Conservation (phyloP, 2,113 vertebrate genomes). For the Gymnarchus niloticus region DNA sequence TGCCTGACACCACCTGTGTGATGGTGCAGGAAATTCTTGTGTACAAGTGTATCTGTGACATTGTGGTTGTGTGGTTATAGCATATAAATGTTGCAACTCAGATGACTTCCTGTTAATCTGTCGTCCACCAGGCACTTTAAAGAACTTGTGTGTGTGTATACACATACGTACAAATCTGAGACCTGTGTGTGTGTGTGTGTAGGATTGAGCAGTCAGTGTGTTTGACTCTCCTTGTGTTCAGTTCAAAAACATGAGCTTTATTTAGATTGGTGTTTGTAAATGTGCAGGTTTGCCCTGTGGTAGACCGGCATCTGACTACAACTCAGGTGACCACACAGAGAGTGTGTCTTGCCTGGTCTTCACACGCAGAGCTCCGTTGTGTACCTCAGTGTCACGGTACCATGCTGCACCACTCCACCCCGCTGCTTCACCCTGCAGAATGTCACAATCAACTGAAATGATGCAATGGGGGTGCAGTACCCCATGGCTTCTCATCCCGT, state of each 20-base stretch:
- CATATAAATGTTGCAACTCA: not conserved
- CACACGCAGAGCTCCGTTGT: not conserved
- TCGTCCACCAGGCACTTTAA: not conserved
- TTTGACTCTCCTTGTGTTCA: not conserved
- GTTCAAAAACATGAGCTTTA: not conserved
- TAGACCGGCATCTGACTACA: not conserved
- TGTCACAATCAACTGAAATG: not conserved
- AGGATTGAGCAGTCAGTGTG: not conserved
- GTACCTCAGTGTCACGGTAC: not conserved
- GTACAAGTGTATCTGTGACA: not conserved
- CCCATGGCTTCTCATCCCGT: not conserved
- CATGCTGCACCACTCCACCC: not conserved
- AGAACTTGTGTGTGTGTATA: not conserved
- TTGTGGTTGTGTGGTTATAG: not conserved
- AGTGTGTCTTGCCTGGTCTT: not conserved
- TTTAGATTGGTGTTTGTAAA: not conserved
- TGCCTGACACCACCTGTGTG: too few species aligned
- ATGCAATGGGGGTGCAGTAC: not conserved
- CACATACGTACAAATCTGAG: not conserved
- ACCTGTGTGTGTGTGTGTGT: not conserved
- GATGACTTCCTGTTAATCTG: not conserved
- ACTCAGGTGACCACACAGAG: not conserved
- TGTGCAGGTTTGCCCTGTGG: not conserved
- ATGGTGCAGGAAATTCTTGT: too few species aligned
- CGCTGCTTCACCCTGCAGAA: not conserved